These are phyloP conservation scores for Mobula birostris DNA, from an alignment of 2,113 vertebrate genomes.

Conservation along the genomic window DNA sequence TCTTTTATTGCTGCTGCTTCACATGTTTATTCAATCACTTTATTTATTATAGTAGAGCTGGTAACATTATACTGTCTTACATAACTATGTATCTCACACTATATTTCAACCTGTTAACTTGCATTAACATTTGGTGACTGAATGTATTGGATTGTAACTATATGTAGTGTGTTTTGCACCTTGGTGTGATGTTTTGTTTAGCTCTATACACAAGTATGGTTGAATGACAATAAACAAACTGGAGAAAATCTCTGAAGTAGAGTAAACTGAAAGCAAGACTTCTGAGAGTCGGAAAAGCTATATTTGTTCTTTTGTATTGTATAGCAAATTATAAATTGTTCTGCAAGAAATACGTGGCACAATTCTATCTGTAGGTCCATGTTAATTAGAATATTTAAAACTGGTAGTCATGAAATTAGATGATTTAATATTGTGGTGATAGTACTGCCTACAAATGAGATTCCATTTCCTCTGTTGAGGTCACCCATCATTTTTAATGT, in stretches of 20 bases:
- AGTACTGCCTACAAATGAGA: not conserved
- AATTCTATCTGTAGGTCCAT: not conserved
- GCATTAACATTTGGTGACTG: too few relatives aligned
- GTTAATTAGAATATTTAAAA: not conserved
- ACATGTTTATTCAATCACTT: too few relatives aligned
- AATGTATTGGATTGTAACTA: too few relatives aligned
- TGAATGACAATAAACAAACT: too few relatives aligned
- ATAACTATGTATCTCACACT: too few relatives aligned
- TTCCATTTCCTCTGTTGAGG: not conserved
- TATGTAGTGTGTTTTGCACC: too few relatives aligned
- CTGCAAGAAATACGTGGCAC: not conserved
- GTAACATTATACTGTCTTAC: too few relatives aligned
- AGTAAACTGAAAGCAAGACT: not conserved
- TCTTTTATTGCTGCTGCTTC: too few relatives aligned
- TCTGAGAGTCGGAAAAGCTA: not conserved
- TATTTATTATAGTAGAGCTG: too few relatives aligned
- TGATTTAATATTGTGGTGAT: not conserved
- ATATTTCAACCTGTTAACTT: too few relatives aligned
- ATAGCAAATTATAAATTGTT: not conserved
- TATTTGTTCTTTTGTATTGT: not conserved
- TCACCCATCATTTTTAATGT: not conserved
- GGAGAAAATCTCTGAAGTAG: not conserved
- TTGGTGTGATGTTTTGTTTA: too few relatives aligned
- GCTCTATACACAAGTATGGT: too few relatives aligned
- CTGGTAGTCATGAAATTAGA: not conserved